These are phyloP conservation scores for Lampris megalopsis DNA, from an alignment of 2,113 vertebrate genomes.

Conservation along the genomic window DNA sequence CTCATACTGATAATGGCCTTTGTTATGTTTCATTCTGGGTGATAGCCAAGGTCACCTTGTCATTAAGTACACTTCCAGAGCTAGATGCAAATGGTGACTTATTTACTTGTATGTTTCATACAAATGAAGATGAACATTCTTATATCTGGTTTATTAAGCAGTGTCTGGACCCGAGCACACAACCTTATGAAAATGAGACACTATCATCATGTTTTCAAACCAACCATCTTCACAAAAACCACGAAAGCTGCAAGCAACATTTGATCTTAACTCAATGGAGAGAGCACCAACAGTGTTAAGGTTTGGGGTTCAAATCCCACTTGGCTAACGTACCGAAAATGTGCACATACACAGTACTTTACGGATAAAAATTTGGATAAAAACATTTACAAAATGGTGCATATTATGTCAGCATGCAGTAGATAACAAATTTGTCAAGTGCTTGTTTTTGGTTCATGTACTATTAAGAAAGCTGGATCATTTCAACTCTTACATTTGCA, in stretches of 20 bases:
- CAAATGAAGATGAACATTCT: not conserved
- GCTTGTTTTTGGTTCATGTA: too few relatives aligned
- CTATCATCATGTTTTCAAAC: not conserved
- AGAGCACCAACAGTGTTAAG: too few relatives aligned
- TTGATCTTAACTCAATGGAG: not conserved
- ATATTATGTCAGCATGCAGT: too few relatives aligned
- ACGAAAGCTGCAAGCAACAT: not conserved
- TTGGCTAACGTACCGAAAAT: too few relatives aligned
- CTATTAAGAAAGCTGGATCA: too few relatives aligned
- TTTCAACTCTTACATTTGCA: not conserved
- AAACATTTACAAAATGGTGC: too few relatives aligned
- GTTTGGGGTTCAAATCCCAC: too few relatives aligned
- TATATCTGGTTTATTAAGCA: not conserved
- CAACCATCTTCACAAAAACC: too few relatives aligned
- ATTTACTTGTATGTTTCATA: constrained; percentile 19
- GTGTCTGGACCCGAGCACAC: constrained; percentile 33
- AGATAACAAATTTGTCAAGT: too few relatives aligned
- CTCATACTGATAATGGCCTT: constrained; percentile 39
- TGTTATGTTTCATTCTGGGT: constrained; percentile 61
- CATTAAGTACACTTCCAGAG: constrained; percentile 35
- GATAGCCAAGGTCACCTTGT: constrained; percentile 46
- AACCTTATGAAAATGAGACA: not conserved
- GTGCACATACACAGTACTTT: too few relatives aligned
- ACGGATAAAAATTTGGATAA: too few relatives aligned
- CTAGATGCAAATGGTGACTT: constrained; percentile 39